phyloP scores from a whole-genome alignment of 1,140 invertebrate species.

The Rhagoletis zephyria region DNA sequence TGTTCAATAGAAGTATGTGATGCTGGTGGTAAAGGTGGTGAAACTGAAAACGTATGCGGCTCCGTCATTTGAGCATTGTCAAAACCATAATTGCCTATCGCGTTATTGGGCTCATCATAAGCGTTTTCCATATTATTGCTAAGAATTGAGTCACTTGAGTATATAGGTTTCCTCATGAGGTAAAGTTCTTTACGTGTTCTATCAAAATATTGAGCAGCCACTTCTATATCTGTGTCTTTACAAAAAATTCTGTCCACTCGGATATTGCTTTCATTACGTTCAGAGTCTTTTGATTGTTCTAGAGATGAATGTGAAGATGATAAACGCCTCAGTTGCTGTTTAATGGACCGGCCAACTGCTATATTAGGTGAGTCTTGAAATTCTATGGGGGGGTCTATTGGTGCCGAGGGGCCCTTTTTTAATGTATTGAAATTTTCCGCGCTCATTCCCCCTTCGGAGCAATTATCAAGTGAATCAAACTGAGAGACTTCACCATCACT shows the following conservation, averaged over 20 bases:
- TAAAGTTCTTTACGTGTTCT: conserved; percentile 65
- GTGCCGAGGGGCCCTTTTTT: conserved; percentile 82
- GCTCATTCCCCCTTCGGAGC: conserved; percentile 80
- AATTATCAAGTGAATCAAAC: conserved; percentile 79
- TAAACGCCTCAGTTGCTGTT: conserved; percentile 69
- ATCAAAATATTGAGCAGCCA: neutral
- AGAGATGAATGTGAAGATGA: conserved; percentile 71
- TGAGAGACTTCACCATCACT: conserved; percentile 81
- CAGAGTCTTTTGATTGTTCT: conserved; percentile 65
- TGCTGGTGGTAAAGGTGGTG: conserved; percentile 62
- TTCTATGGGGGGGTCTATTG: conserved; percentile 85
- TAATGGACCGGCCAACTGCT: conserved; percentile 70
- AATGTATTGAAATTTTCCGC: conserved; percentile 86
- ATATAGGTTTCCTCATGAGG: conserved; percentile 69
- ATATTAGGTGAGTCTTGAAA: conserved; percentile 78
- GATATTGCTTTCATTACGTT: conserved; percentile 35
- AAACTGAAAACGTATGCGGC: conserved; percentile 63
- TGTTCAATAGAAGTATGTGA: conserved; percentile 66
- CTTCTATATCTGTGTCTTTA: neutral
- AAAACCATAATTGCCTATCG: conserved; percentile 68
- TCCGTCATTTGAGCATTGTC: conserved; percentile 67
- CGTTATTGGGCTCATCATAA: conserved; percentile 72
- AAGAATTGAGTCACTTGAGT: conserved; percentile 70
- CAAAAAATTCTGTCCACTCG: conserved; percentile 1
- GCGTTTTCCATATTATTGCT: conserved; percentile 71